These are phyloP conservation scores for Sebastes minor DNA, from an alignment of 2,797 vertebrate genomes.

Conservation along the genomic window DNA sequence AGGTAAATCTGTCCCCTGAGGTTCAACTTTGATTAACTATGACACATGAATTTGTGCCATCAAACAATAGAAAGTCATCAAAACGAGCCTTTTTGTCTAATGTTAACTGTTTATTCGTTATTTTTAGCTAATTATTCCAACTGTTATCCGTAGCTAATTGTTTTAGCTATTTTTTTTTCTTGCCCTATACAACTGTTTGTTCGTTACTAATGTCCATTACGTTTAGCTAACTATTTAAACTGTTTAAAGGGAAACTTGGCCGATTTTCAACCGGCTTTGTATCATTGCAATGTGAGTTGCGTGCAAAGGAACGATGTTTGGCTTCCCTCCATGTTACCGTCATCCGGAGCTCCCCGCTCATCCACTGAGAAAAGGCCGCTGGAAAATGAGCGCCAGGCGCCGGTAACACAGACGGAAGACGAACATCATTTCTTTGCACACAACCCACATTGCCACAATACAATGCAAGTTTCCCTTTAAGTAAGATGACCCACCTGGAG, in stretches of 20 bases:
- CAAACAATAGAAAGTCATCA: not conserved
- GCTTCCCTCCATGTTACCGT: not conserved
- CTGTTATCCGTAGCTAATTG: not conserved
- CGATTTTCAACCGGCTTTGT: not conserved
- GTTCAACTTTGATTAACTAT: not conserved
- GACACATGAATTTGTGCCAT: not conserved
- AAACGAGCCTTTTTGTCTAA: not conserved
- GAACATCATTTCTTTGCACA: not conserved
- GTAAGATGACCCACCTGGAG: slow-evolving; percentile 35
- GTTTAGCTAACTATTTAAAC: not conserved
- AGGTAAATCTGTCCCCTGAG: not conserved
- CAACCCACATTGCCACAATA: not conserved
- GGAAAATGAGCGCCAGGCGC: too few relatives aligned
- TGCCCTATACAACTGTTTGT: not conserved
- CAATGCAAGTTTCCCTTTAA: not conserved
- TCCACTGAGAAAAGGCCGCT: too few relatives aligned
- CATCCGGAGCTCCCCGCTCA: not conserved
- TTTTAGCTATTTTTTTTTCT: not conserved
- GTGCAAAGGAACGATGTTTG: not conserved
- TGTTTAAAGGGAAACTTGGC: not conserved
- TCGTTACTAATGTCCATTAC: not conserved
- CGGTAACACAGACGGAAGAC: too few relatives aligned
- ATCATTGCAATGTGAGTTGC: not conserved
- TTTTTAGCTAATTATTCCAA: not conserved
- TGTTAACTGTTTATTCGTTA: not conserved